Evolutionary conservation across 2,113 vertebrate species (phyloP).

Genomic region (Tachysurus vachellii): DNA sequence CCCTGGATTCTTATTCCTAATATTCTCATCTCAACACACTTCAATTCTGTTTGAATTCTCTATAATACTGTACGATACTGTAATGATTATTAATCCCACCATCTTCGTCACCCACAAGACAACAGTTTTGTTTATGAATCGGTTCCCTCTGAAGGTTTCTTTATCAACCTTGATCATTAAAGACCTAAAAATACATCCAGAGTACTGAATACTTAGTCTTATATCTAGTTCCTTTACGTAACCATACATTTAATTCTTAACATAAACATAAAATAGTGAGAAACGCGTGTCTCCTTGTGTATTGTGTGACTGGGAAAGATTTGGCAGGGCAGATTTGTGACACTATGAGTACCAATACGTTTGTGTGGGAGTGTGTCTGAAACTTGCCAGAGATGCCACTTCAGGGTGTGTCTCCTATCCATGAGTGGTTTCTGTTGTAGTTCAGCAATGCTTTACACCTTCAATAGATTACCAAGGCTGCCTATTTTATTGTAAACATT

Average conservation of each 20-base stretch:
- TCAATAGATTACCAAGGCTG: neutral
- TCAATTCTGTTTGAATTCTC: neutral
- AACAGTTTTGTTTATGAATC: neutral
- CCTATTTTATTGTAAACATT: neutral
- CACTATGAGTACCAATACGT: neutral
- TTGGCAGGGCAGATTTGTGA: neutral
- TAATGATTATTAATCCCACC: neutral
- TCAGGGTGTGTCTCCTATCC: conserved; percentile 26
- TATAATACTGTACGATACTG: neutral
- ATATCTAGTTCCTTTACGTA: neutral
- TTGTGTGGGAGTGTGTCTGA: conserved; percentile 17
- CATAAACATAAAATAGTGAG: neutral
- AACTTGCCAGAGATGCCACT: conserved; percentile 27
- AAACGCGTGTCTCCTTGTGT: neutral
- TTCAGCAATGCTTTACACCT: neutral
- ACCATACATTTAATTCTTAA: neutral
- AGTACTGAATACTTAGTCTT: neutral
- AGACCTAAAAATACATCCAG: neutral
- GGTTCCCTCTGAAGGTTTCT: neutral
- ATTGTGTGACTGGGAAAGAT: neutral
- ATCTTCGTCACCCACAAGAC: neutral
- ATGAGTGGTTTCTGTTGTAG: conserved; percentile 9
- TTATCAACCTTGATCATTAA: neutral
- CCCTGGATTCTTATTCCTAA: neutral
- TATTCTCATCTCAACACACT: neutral